These are phyloP conservation scores for Myotis findleyi DNA, from an alignment of 2,797 vertebrate genomes.

Conservation along the genomic window DNA sequence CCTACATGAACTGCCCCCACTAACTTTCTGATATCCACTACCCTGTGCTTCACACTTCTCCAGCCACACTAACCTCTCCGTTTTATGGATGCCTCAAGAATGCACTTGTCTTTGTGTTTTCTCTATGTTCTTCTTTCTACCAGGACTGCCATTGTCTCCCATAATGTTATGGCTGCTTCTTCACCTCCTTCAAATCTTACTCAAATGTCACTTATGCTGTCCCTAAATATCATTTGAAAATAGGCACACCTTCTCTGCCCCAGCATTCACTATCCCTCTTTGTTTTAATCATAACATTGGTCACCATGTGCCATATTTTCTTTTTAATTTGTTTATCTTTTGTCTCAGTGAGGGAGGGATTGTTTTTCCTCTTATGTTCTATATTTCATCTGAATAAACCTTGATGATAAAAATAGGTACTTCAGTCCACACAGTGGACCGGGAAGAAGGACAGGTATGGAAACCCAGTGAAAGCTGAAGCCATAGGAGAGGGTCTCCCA, in stretches of 20 bases:
- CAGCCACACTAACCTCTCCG: not conserved
- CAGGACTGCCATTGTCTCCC: not conserved
- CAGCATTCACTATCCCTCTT: not conserved
- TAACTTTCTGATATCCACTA: not conserved
- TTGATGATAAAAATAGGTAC: not conserved
- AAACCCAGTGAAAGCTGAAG: not conserved
- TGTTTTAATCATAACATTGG: not conserved
- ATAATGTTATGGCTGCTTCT: not conserved
- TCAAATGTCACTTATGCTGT: not conserved
- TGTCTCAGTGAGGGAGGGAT: not conserved
- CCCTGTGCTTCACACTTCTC: no score
- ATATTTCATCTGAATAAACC: not conserved
- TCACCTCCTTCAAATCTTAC: not conserved
- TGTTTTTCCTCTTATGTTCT: not conserved
- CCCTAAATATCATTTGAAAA: not conserved
- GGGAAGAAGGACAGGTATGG: not conserved
- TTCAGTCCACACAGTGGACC: fast-evolving
- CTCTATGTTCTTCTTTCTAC: not conserved
- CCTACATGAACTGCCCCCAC: fast-evolving
- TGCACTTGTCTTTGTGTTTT: not conserved
- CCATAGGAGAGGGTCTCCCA: fast-evolving
- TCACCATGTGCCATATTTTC: not conserved
- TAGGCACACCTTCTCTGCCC: not conserved
- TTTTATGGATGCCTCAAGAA: not conserved
- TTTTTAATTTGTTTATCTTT: not conserved